A percentile compares a stretch with the other conserved stretches of the same genome.
These are phyloP conservation scores for Blennius ocellaris DNA, from an alignment of 2,113 vertebrate species.

Conservation along the genomic window DNA sequence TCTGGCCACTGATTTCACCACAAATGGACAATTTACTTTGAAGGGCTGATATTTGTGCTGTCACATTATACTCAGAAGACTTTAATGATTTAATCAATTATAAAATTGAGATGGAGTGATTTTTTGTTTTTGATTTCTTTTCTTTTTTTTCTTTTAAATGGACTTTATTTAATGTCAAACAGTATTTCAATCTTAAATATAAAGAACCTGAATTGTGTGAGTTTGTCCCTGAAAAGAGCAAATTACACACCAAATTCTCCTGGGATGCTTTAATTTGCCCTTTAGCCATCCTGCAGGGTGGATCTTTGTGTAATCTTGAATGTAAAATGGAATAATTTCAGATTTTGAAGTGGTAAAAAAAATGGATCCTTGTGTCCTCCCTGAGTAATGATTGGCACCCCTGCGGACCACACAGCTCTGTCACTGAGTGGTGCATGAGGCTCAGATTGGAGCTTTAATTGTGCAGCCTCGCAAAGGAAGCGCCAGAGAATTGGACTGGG, in stretches of 20 bases:
- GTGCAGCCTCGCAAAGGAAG: slow-evolving; percentile 74
- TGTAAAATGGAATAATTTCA: slow-evolving; percentile 47
- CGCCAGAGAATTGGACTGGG: slow-evolving; percentile 65
- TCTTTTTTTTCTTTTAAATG: not conserved
- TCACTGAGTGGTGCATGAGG: slow-evolving; percentile 64
- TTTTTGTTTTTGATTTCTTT: not conserved
- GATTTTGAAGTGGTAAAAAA: slow-evolving; percentile 37
- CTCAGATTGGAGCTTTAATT: slow-evolving; percentile 79
- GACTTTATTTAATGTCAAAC: not conserved
- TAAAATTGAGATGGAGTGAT: not conserved
- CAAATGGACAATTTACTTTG: not conserved
- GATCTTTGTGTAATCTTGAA: slow-evolving; percentile 6
- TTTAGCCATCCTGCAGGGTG: slow-evolving; percentile 4
- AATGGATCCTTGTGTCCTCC: slow-evolving; percentile 35
- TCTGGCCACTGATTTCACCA: slow-evolving; percentile 20
- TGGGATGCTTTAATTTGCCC: not conserved
- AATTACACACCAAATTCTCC: not conserved
- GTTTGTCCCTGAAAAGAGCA: not conserved
- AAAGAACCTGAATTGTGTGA: not conserved
- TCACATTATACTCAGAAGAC: not conserved
- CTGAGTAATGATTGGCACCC: slow-evolving; percentile 69
- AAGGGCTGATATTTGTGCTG: not conserved
- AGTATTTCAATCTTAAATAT: not conserved
- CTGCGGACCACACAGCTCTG: slow-evolving; percentile 67
- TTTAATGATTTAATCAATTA: not conserved